phyloP scores from a whole-genome alignment of 2,113 vertebrate species.

The Eudorcas thomsonii region DNA sequence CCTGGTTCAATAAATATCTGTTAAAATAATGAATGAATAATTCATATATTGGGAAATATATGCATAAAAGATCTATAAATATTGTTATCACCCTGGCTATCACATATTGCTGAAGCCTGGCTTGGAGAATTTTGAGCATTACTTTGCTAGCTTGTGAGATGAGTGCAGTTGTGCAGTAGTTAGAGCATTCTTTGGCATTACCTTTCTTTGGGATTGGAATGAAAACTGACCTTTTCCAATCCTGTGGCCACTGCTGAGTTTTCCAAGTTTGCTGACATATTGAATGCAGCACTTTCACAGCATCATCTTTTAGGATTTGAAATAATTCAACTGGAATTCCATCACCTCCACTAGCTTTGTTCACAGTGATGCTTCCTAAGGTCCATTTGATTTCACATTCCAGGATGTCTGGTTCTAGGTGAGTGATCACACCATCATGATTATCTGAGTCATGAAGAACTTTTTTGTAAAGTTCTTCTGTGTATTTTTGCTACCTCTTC shows the following conservation, averaged over 20 bases:
- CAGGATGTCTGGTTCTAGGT: background rate
- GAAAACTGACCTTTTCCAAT: background rate
- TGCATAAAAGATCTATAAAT: background rate
- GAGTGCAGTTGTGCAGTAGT: background rate
- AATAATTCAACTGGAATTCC: background rate
- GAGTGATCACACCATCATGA: background rate
- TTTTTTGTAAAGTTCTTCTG: background rate
- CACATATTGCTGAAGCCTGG: background rate
- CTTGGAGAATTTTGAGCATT: background rate
- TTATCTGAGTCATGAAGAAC: background rate
- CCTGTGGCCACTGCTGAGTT: background rate
- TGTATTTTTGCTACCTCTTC: background rate
- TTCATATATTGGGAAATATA: background rate
- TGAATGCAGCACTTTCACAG: background rate
- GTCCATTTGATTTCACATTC: background rate
- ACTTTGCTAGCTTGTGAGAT: background rate
- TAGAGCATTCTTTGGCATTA: background rate
- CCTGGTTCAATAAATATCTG: background rate
- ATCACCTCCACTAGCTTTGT: background rate
- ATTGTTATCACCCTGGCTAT: background rate
- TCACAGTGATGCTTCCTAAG: background rate
- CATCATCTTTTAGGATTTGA: background rate
- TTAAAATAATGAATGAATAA: background rate
- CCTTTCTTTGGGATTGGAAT: background rate
- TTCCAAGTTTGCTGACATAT: background rate